Evolutionary conservation across 2,113 vertebrate species (phyloP).

Genomic region (Brachyhypopomus occidentalis): DNA sequence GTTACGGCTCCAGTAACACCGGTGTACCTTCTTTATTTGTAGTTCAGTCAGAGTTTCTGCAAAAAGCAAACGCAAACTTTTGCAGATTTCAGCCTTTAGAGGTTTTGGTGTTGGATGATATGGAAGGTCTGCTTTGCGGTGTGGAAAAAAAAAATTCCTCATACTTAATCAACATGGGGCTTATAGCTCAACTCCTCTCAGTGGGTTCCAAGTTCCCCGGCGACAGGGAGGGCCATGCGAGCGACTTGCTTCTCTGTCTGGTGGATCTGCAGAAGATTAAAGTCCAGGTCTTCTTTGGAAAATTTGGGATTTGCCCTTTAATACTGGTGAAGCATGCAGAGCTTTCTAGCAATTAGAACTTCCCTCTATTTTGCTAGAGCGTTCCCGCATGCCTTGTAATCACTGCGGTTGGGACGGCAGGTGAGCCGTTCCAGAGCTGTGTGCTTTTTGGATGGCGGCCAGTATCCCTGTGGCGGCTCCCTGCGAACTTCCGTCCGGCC

Average conservation of each 20-base stretch:
- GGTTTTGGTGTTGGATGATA: not conserved
- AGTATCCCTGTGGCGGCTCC: not conserved
- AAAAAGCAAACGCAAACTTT: too few species aligned
- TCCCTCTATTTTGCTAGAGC: not conserved
- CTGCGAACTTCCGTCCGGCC: not conserved
- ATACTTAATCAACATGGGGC: not conserved
- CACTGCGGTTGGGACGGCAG: not conserved
- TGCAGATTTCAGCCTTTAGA: not conserved
- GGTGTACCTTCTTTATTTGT: too few species aligned
- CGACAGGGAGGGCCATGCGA: not conserved
- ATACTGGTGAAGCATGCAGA: not conserved
- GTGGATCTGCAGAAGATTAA: constrained; percentile 3
- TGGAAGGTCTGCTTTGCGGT: not conserved
- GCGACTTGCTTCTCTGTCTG: not conserved
- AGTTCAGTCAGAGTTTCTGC: too few species aligned
- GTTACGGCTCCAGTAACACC: too few species aligned
- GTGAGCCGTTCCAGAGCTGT: not conserved
- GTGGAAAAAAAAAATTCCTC: not conserved
- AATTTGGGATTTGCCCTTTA: not conserved
- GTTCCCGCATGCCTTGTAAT: not conserved
- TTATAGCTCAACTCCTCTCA: not conserved
- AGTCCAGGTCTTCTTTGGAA: not conserved
- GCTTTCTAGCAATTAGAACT: not conserved
- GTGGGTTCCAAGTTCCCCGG: not conserved
- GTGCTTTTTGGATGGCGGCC: not conserved